These are phyloP conservation scores for Hydrochoerus hydrochaeris DNA, from an alignment of 2,113 vertebrate genomes.

Conservation along the genomic window DNA sequence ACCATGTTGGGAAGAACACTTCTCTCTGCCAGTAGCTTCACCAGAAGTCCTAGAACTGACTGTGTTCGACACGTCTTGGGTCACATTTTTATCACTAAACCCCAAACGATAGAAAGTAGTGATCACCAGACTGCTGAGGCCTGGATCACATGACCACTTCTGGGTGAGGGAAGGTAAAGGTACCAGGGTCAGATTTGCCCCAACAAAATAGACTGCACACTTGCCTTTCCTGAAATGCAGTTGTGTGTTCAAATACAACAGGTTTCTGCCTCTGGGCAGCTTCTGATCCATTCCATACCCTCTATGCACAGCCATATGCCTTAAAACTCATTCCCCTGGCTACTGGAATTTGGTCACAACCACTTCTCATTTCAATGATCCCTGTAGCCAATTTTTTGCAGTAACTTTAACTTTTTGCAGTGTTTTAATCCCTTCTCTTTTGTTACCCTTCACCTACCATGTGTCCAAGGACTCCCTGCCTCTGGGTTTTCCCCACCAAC, in stretches of 20 bases:
- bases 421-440: background rate
- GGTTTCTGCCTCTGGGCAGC: background rate
- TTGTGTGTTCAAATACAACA: background rate
- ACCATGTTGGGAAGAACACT: background rate
- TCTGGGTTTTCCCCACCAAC: too few relatives aligned
- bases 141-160: background rate
- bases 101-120: background rate
- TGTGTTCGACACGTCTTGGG: background rate
- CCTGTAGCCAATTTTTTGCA: background rate
- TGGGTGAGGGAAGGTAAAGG: background rate
- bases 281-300: background rate
- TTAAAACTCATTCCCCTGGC: background rate
- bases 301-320: background rate
- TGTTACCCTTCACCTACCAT: background rate
- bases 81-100: background rate
- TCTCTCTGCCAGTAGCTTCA: background rate
- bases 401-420: too few relatives aligned
- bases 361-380: too few relatives aligned
- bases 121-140: too few relatives aligned
- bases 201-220: background rate
- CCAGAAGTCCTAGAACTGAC: background rate
- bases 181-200: background rate
- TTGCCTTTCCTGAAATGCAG: background rate
- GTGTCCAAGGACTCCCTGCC: background rate
- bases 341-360: accelerated